Evolutionary conservation across 1,140 invertebrate species (phyloP), one percentile per base, ranked within the genome.

Genomic region (Drosophila nebulosa): DNA sequence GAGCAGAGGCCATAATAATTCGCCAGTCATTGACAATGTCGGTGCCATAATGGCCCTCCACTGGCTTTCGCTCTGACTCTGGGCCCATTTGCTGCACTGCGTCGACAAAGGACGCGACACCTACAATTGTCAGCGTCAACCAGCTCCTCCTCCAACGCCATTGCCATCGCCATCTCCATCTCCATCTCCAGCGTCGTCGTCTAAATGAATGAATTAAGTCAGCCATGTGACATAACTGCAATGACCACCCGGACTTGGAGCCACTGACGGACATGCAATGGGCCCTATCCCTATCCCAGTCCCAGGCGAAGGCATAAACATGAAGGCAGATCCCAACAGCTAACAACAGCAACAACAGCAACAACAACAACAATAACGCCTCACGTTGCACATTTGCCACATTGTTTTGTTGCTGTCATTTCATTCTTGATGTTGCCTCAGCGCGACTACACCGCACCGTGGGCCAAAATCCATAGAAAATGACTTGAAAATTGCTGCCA

Each of bases 131-230:
- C 74, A 75, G 81, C 75, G 27, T 58, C 39, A 46, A 18, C 36
- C 35, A 46, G 14, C 78, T 78, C 78, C 35, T 60, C 22, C 78
- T 78, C 78, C 83, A 32, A 12, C 30, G 30, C 7, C 27, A 86
- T 86, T 81, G 83, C 78, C 74, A 72, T 78, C 75, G 16, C 36
- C 39, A 18, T 6, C 36, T 21, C 46, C 22, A 78, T 78, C 79
- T 59, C 78, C 83, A 10, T 32, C 30, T 2, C 7, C n/a, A n/a
- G n/a, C 36, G 57, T 46, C 22, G 83, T 78, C 79, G 65, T 81
- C 83, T 88, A 86, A 86, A 86, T 86, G 81, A 86, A 86, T 86
- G 81, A 88, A 86, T 86, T 86, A 86, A 86, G 81, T 88, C 81
- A 81, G 78, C 74, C 74, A 86, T 86, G 81, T 81, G 83, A 86